Base-by-base conservation (phyloP, 2,888 invertebrate species). In the Kryphioiulus occultus region DNA sequence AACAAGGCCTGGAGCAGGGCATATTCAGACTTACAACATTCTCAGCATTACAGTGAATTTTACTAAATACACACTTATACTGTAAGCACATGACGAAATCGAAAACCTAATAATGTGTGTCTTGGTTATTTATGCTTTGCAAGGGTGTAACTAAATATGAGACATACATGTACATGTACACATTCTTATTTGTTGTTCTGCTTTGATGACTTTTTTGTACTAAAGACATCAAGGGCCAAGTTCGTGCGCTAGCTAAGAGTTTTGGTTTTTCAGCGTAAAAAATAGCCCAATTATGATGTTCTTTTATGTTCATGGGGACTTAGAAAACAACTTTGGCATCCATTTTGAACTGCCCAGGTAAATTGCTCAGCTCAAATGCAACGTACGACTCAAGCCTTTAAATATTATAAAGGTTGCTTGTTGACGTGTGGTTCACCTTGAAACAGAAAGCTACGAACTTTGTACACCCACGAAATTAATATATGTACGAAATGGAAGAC, bases 381-480 rank as follows among this genome's bases (percentile, higher is more conserved):
- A 68, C 26, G 7, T n/a, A 59, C 59, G 19, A 59, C n/a, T 59
- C 68, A 26, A 22, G n/a, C 68, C 9, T 68, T 68, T 68, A 26
- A 68, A 68, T 22, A 22, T n/a, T n/a, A n/a, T n/a, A 59, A 59
- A n/a, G 17, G 47, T 47, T 47, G 47, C 17, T 15, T 15, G 47
- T 59, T 68, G 68, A 68, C 19, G 68, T 68, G 68, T 26, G 68
- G 68, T 68, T 68, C 68, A 68, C 68, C 68, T 68, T 68, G 68
- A 68, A 68, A 26, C 26, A 26, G 68, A 68, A 68, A 68, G 22
- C 68, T 26, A 68, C 22, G 68, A 26, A 68, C n/a, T 59, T 59
- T 59, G n/a, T n/a, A 59, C 59, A 59, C 3, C n/a, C n/a, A n/a
- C n/a, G n/a, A 26, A 2, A 0, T 1, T 26, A 68, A 22, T 26